Conservation (phyloP, 2,113 vertebrate species). For the Daphoenositta chrysoptera region DNA sequence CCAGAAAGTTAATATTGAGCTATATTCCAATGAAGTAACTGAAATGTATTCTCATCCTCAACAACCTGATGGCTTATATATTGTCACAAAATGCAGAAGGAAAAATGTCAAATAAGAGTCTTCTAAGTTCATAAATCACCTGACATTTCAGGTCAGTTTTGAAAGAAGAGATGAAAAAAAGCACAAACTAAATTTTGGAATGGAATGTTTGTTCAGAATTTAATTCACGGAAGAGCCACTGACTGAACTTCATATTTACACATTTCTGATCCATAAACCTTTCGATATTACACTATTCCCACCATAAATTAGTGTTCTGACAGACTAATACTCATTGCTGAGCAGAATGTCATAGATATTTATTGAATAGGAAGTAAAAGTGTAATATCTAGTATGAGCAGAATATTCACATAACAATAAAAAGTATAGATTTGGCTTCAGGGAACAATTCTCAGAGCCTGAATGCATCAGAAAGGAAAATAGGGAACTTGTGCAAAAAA, state of each 20-base stretch:
- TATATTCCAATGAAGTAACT: constrained; percentile 23
- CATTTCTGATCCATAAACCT: constrained; percentile 51
- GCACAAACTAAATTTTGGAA: not conserved
- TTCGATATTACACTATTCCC: constrained; percentile 42
- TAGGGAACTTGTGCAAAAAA: constrained; percentile 42
- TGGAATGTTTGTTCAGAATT: not conserved
- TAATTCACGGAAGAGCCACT: not conserved
- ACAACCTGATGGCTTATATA: not conserved
- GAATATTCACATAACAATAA: constrained; percentile 68
- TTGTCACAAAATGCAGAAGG: not conserved
- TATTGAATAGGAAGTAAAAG: constrained; percentile 63
- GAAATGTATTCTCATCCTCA: constrained; percentile 27
- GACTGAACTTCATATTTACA: constrained; percentile 50
- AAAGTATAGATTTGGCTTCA: constrained; percentile 68
- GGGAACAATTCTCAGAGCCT: constrained; percentile 50
- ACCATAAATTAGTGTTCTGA: constrained; percentile 50
- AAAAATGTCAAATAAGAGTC: not conserved
- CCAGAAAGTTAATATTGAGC: constrained; percentile 65
- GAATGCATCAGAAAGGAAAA: constrained; percentile 5
- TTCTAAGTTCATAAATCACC: not conserved
- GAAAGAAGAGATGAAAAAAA: not conserved
- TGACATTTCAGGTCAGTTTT: not conserved
- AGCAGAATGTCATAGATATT: constrained; percentile 23
- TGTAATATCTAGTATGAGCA: constrained; percentile 42
- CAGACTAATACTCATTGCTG: constrained; percentile 27